Conservation (phyloP, 2,797 vertebrate genomes). For the Synaphobranchus kaupii region DNA sequence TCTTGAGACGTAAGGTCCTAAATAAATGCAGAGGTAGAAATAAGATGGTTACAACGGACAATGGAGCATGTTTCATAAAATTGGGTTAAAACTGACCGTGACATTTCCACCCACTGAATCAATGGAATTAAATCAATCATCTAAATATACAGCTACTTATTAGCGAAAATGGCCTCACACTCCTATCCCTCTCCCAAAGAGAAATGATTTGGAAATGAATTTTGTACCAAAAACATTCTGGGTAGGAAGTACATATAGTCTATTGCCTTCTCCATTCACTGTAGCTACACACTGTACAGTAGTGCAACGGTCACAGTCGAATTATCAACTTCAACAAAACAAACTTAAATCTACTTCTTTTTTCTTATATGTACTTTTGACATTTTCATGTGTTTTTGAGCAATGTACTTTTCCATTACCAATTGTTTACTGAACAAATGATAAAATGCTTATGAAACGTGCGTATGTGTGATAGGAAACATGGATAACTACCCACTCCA, state of each 20-base stretch:
- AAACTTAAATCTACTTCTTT: not conserved
- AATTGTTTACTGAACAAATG: not conserved
- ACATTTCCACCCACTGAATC: too few relatives aligned
- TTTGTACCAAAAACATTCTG: not conserved
- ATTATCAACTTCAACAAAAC: not conserved
- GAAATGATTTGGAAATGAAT: too few relatives aligned
- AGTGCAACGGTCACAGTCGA: not conserved
- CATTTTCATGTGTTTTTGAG: not conserved
- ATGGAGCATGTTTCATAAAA: too few relatives aligned
- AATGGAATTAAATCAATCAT: too few relatives aligned
- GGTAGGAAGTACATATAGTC: not conserved
- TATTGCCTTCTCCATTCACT: not conserved
- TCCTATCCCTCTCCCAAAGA: too few relatives aligned
- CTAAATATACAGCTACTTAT: too few relatives aligned
- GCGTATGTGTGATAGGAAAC: not conserved
- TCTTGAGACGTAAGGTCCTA: too few relatives aligned
- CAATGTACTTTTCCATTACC: not conserved
- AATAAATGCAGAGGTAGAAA: too few relatives aligned
- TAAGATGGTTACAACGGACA: too few relatives aligned
- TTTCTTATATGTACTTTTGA: not conserved
- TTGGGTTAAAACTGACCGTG: too few relatives aligned
- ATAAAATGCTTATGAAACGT: not conserved
- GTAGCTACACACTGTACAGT: not conserved
- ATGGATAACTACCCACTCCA: not conserved
- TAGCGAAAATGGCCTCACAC: too few relatives aligned